phyloP scores from a whole-genome alignment of 2,113 vertebrate genomes.

The Strigops habroptila region DNA sequence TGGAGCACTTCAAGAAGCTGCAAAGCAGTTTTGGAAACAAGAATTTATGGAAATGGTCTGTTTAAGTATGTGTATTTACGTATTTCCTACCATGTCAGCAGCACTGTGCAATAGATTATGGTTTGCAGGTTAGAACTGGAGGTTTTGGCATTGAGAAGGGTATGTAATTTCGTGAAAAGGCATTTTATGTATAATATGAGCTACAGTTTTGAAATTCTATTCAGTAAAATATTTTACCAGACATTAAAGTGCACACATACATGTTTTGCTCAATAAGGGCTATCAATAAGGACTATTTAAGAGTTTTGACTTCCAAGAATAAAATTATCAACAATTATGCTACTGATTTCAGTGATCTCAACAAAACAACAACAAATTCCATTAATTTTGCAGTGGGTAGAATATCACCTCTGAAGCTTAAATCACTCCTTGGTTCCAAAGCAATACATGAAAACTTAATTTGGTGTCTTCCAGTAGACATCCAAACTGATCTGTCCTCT shows the following conservation, averaged over 20 bases:
- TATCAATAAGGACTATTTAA: background rate
- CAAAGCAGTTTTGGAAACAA: background rate
- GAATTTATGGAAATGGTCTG: background rate
- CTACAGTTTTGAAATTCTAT: background rate
- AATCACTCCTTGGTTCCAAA: background rate
- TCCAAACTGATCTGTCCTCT: background rate
- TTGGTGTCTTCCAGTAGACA: background rate
- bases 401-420: background rate
- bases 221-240: background rate
- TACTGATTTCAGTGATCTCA: background rate
- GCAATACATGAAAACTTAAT: background rate
- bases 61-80: background rate
- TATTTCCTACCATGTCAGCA: background rate
- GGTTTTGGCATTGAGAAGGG: background rate
- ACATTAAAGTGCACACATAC: background rate
- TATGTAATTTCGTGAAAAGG: background rate
- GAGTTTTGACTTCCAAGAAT: background rate
- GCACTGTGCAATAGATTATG: background rate
- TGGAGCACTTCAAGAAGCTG: background rate
- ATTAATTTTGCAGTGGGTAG: background rate
- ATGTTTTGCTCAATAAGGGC: background rate
- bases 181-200: background rate
- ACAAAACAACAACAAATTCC: background rate
- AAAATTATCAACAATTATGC: background rate
- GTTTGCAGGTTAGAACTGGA: background rate